phyloP scores from a whole-genome alignment of 1,140 invertebrate genomes.

The Drosophila carrolli region DNA sequence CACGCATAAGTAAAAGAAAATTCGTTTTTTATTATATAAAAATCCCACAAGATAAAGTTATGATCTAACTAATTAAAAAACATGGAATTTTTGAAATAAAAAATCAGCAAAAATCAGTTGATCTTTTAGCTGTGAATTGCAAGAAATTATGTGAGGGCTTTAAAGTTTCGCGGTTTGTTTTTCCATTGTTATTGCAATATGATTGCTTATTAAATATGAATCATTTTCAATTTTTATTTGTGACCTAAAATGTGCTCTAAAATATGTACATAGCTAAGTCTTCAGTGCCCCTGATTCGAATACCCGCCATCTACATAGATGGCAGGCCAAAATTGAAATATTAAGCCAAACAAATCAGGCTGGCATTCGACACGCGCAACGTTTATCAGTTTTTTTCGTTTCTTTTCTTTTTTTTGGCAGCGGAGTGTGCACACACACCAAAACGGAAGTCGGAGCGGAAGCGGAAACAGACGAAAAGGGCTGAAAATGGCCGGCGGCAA shows the following conservation, averaged over 20 bases:
- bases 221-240: too few relatives aligned
- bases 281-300: conserved; percentile 30
- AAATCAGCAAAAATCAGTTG: too few relatives aligned
- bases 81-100: too few relatives aligned
- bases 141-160: too few relatives aligned
- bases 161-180: too few relatives aligned
- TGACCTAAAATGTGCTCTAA: not conserved
- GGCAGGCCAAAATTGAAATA: conserved; percentile 67
- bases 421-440: not conserved
- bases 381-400: conserved; percentile 52
- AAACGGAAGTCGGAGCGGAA: conserved; percentile 50
- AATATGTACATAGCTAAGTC: not conserved
- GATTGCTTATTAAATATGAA: too few relatives aligned
- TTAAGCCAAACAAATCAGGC: conserved; percentile 77
- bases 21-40: too few relatives aligned
- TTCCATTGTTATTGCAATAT: too few relatives aligned
- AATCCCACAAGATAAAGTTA: too few relatives aligned
- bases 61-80: too few relatives aligned
- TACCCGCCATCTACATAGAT: not conserved
- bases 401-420: conserved; percentile 4
- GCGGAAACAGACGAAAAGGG: conserved; percentile 70
- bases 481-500: conserved; percentile 37
- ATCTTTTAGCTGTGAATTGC: too few relatives aligned
- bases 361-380: conserved; percentile 61
- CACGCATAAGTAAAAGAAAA: too few relatives aligned